These are phyloP conservation scores for Stegana nigrithorax DNA, from an alignment of 2,888 invertebrate species.

Conservation along the genomic window DNA sequence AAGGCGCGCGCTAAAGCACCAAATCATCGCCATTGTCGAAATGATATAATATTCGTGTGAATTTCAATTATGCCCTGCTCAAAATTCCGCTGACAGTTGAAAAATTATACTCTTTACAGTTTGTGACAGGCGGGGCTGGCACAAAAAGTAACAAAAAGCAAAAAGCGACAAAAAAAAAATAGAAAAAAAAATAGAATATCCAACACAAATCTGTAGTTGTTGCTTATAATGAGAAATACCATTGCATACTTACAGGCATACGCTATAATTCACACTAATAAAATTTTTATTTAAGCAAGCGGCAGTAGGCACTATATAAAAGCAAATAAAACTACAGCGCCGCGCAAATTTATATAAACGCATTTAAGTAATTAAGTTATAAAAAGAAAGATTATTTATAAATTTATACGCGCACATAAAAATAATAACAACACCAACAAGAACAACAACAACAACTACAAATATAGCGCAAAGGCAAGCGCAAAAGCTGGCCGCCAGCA, in stretches of 20 bases:
- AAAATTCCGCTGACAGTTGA: slow-evolving; percentile 9
- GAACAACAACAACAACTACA: slow-evolving; percentile 29
- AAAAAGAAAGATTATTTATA: slow-evolving; percentile 42
- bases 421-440: slow-evolving; percentile 8
- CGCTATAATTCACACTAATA: slow-evolving; percentile 54
- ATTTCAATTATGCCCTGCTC: slow-evolving; percentile 6
- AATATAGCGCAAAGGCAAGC: not conserved
- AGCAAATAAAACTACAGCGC: too few species aligned
- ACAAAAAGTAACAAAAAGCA: not conserved
- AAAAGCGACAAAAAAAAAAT: not conserved
- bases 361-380: slow-evolving; percentile 61
- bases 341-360: slow-evolving; percentile 58
- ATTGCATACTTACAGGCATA: not conserved
- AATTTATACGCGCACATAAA: slow-evolving; percentile 5
- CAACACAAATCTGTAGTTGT: too few species aligned
- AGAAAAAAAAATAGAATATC: not conserved
- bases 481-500: slow-evolving; percentile 7
- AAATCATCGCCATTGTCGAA: too few species aligned
- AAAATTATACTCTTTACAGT: slow-evolving; percentile 13
- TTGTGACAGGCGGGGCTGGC: not conserved
- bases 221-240: not conserved
- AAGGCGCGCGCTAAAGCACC: too few species aligned
- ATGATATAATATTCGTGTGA: slow-evolving; percentile 13
- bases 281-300: slow-evolving; percentile 46
- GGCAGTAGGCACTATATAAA: not conserved